A percentile compares a stretch with the other conserved stretches of the same genome.
Conservation (phyloP, 2,797 vertebrate genomes). For the Carcharodon carcharias region DNA sequence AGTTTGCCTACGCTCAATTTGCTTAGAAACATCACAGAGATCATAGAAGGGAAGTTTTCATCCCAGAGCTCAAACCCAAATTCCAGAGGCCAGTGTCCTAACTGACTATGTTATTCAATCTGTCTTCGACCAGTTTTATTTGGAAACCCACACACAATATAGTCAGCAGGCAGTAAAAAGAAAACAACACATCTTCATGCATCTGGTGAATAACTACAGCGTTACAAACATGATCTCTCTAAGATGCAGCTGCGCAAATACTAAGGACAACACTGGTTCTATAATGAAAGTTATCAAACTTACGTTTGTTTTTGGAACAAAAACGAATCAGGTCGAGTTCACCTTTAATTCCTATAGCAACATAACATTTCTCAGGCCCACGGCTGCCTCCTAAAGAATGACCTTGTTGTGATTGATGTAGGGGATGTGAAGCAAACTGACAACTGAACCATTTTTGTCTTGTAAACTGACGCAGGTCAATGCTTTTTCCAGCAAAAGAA, state of each 20-base stretch:
- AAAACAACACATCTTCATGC: neutral
- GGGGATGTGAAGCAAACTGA: neutral
- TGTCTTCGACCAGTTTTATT: neutral
- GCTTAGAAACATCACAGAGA: neutral
- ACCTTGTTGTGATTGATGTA: neutral
- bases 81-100: neutral
- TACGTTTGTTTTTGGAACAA: neutral
- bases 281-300: neutral
- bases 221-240: neutral
- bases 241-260: neutral
- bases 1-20: neutral
- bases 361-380: neutral
- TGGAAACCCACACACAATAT: neutral
- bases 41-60: neutral
- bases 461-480: neutral
- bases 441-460: neutral
- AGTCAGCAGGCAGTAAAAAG: neutral
- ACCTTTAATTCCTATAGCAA: neutral
- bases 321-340: neutral
- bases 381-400: neutral
- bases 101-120: neutral
- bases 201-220: neutral
- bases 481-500: neutral
- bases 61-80: neutral
- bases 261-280: neutral